Percentiles rank a stretch among this genome's conserved stretches.
Conservation (phyloP, 2,113 vertebrate genomes). For the Isurus oxyrinchus region DNA sequence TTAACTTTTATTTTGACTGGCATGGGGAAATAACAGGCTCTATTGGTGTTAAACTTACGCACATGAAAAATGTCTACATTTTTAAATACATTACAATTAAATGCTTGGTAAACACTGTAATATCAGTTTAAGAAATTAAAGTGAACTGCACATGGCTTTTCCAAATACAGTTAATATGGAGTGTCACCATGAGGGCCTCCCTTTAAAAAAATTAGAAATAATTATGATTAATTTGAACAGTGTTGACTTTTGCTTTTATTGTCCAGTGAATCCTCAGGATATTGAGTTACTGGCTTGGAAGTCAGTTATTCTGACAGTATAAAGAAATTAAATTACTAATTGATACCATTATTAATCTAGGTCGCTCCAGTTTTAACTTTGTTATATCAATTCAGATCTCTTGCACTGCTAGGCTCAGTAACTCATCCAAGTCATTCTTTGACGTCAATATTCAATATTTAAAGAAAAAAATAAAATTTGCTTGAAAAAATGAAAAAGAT, state of each 20-base stretch:
- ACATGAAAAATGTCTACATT: not conserved
- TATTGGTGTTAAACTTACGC: not conserved
- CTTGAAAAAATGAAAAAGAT: not conserved
- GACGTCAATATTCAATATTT: slow-evolving; percentile 1
- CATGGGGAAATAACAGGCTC: not conserved
- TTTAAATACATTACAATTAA: not conserved
- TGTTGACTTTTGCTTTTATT: not conserved
- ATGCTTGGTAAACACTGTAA: not conserved
- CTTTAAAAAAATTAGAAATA: not conserved
- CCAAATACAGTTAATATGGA: not conserved
- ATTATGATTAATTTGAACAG: slow-evolving; percentile 18
- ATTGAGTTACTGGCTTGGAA: not conserved
- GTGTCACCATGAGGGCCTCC: not conserved
- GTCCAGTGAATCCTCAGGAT: not conserved
- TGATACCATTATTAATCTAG: slow-evolving; percentile 12
- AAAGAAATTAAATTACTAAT: slow-evolving; percentile 2
- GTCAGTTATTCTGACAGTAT: not conserved
- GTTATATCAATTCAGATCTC: not conserved
- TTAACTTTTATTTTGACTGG: not conserved
- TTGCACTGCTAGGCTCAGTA: not conserved
- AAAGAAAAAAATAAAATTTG: not conserved
- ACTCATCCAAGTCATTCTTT: slow-evolving; percentile 12
- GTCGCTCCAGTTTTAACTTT: not conserved
- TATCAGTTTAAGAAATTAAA: slow-evolving; percentile 25
- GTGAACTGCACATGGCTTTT: not conserved